phyloP scores from a whole-genome alignment of 23 tunicate species.

The Styela clava region DNA sequence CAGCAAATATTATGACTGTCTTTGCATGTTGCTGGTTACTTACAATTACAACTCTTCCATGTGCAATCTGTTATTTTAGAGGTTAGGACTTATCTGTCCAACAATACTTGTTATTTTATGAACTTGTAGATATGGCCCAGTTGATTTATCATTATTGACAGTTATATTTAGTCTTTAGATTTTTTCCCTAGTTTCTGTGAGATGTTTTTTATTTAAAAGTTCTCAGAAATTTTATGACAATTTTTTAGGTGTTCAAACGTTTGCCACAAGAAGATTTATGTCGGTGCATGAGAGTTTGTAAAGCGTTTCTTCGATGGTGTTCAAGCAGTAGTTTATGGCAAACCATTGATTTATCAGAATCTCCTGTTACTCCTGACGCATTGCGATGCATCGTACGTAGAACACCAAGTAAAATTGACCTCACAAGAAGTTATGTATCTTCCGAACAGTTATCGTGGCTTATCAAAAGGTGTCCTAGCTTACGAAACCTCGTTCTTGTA shows the following conservation, averaged over 20 bases:
- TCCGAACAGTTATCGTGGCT: constrained; percentile 79
- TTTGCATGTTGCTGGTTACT: too few species aligned
- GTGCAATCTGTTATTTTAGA: too few species aligned
- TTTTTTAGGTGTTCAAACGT: constrained; percentile 29
- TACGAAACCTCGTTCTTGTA: constrained; percentile 51
- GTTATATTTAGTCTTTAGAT: too few species aligned
- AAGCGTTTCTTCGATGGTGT: constrained; percentile 55
- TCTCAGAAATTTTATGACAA: too few species aligned
- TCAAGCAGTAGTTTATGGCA: constrained; percentile 50
- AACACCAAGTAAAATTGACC: constrained; percentile 46
- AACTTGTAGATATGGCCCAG: too few species aligned
- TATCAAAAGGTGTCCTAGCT: constrained; percentile 51
- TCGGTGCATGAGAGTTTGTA: constrained; percentile 72
- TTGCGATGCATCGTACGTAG: constrained; percentile 63
- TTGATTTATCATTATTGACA: too few species aligned
- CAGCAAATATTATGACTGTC: too few species aligned
- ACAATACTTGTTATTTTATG: too few species aligned
- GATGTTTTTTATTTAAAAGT: too few species aligned
- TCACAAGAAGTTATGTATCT: constrained; percentile 62
- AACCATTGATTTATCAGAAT: constrained; percentile 44
- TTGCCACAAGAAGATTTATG: constrained; percentile 40
- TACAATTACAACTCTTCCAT: too few species aligned
- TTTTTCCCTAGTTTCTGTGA: too few species aligned
- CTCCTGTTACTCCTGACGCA: constrained; percentile 31
- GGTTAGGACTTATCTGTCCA: too few species aligned